phyloP scores from a whole-genome alignment of 2,797 vertebrate species.

The Champsocephalus esox region DNA sequence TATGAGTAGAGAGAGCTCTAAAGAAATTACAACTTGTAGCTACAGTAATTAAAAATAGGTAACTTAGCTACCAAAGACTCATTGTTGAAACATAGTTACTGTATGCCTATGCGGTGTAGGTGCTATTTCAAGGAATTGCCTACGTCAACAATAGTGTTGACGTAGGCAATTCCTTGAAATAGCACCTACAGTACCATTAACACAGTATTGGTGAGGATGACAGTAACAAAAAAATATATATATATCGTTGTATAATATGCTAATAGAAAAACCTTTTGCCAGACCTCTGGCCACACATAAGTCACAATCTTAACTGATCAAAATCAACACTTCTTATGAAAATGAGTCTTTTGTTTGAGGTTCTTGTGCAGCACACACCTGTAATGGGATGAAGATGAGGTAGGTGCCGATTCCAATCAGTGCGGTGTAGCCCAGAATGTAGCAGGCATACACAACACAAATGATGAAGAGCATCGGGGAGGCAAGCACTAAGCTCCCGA shows the following conservation, averaged over 20 bases:
- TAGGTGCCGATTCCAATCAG: constrained; percentile 82
- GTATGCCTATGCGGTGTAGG: no score
- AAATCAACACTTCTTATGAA: neutral
- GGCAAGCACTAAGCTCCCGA: constrained; percentile 77
- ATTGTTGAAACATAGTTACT: no score
- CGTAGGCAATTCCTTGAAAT: no score
- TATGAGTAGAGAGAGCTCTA: neutral
- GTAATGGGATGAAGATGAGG: constrained; percentile 82
- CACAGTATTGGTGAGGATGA: neutral
- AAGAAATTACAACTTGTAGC: neutral
- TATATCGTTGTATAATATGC: no score
- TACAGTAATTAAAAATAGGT: neutral
- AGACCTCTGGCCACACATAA: no score
- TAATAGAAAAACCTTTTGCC: no score
- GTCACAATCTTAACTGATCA: no score
- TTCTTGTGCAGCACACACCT: constrained; percentile 73
- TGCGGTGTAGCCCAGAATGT: constrained; percentile 84
- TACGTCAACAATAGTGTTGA: no score
- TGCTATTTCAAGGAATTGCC: no score
- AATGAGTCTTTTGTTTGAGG: no score
- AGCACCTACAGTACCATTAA: no score
- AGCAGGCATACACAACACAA: constrained; percentile 79
- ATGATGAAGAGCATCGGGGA: constrained; percentile 77
- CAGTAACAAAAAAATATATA: neutral
- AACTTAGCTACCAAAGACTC: no score